Evolutionary conservation across 2,797 vertebrate genomes (phyloP), one percentile per base, ranked within the genome.

Genomic region (Babyrousa celebensis): DNA sequence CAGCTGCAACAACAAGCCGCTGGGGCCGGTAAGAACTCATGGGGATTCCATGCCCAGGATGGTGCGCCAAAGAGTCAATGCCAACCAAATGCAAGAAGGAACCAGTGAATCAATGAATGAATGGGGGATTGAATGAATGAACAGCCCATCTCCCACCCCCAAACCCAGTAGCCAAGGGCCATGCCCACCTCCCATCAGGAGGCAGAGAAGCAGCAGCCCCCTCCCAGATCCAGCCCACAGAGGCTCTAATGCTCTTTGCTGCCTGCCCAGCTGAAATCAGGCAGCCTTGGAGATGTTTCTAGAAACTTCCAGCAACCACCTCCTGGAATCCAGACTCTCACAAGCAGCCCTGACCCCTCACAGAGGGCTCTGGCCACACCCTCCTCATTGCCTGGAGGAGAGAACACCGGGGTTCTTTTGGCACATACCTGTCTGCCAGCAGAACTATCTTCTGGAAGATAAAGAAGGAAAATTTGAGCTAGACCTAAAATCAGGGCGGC

Each of bases 381-480:
- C 4, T 21, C 62, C 52, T 43, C 16, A 0, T 10, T 0, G 0
- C 48, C 9, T 12, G 43, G n/a, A 74, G 68, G 82, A 65, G 36
- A 12, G 36, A n/a, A 11, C n/a, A 36, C 8, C 75, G n/a, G 79
- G 5, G 1, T 32, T 4, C 16, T 48, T 48, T 75, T 12, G 11
- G 1, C 0, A 18, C 0, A 40, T 14, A 32, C 4, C 36, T 29
- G n/a, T 27, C 62, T 77, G 63, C 54, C 12, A 27, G 83, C 25
- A 91, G 9, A 60, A 32, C 15, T 40, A 25, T 74, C n/a, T 91
- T 56, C 84, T 89, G 48, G 32, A 82, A 78, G 78, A 68, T 67
- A 32, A 79, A 52, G 21, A 94, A 85, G 21, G 10, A 20, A 58
- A 43, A 27, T 43, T 67, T 79, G n/a, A 68, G 15, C 32, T 65